phyloP scores from a whole-genome alignment of 2,888 invertebrate genomes.

The Argyra leucocephala region DNA sequence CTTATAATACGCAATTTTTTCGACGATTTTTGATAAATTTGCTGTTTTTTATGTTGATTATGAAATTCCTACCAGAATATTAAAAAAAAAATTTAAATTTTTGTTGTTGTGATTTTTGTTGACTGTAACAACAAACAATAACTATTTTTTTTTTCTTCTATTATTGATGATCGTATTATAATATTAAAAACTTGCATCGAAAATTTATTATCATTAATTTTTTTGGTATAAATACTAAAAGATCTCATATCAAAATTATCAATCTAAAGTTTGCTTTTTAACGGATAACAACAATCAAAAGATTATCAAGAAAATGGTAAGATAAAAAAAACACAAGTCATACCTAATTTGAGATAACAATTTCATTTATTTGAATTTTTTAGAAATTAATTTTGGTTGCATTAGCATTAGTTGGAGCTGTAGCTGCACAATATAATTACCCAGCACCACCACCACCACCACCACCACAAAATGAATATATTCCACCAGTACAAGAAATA shows the following conservation, averaged over 20 bases:
- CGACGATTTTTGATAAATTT: neutral
- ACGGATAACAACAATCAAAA: neutral
- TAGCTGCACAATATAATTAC: neutral
- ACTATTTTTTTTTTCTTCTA: too few relatives aligned
- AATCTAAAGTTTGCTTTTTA: neutral
- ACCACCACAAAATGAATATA: slow-evolving; percentile 1
- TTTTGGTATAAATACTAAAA: neutral
- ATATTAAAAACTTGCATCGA: neutral
- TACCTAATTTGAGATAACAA: neutral
- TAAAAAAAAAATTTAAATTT: neutral
- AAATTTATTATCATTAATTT: neutral
- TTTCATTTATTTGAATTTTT: neutral
- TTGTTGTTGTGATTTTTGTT: too few relatives aligned
- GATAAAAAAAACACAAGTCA: neutral
- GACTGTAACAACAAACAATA: too few relatives aligned
- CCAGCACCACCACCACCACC: neutral
- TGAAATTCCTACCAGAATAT: neutral
- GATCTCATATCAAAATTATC: neutral
- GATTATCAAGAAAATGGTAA: slow-evolving; percentile 2
- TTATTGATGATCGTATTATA: too few relatives aligned
- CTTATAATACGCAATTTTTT: neutral
- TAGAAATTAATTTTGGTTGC: neutral
- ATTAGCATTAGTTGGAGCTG: neutral
- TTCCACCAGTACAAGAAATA: neutral
- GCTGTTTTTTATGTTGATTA: neutral